Base-by-base conservation (phyloP, 2,113 vertebrate genomes). In the Nicator chloris region DNA sequence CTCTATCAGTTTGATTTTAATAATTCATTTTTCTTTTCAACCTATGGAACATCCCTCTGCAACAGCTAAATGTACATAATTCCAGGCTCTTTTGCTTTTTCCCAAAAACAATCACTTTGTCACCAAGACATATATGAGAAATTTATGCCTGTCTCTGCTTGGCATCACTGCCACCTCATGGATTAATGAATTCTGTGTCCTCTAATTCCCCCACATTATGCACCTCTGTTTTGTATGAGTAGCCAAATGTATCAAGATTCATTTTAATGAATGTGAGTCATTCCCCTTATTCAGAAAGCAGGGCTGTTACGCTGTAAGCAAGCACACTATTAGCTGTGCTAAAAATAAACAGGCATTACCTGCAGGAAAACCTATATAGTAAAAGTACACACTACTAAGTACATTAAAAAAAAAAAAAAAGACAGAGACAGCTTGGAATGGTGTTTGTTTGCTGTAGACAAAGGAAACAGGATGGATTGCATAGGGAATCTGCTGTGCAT, bases 211-310 rank as follows among this genome's bases (percentile, higher is more conserved):
- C 89, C 92, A 96, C 77, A 83, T 97, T 95, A 96, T 96, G 73
- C 85, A 96, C 90, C 95, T 96, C 93, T 92, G 94, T 90, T 96
- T 97, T 86, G 88, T 88, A 57, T 15, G 50, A 96, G 87, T 95
- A 95, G 96, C 94, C 96, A 98, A 97, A 97, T 96, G 92, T 90
- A 97, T 96, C 93, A 90, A 95, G 96, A 97, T 95, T 94, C 87
- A 96, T 97, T 97, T 97, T 95, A 97, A 97, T 96, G 91, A 97
- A 97, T 90, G 84, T 97, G 97, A 98, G 88, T 97, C 97, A 96
- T 95, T 96, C 85, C 81, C 94, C 77, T 82, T 95, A 97, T 97
- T 96, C 95, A 97, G 96, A 85, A 97, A 85, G 94, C 97, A 97
- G 86, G 83, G 44, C 81, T 90, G 91, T 45, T 94, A 72, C 65